These are phyloP conservation scores for Slavum lentiscoides DNA, from an alignment of 2,888 invertebrate genomes.

Conservation along the genomic window DNA sequence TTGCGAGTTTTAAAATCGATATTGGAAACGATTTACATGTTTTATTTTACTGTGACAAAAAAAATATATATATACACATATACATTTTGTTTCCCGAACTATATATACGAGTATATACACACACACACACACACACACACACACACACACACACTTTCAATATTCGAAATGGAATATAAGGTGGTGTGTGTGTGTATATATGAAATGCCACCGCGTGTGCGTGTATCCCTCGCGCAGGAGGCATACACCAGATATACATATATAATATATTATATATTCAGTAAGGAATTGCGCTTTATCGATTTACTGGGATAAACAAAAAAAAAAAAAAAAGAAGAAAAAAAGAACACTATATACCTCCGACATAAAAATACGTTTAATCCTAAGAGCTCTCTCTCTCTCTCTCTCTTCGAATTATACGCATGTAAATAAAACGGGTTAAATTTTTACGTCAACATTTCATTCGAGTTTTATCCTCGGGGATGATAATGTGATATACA, in stretches of 20 bases:
- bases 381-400: background rate
- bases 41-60: background rate
- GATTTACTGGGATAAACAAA: slow-evolving; percentile 10
- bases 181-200: background rate
- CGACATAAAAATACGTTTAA: slow-evolving; percentile 21
- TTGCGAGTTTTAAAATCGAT: slow-evolving; percentile 18
- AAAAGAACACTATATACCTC: slow-evolving; percentile 10
- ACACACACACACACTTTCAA: background rate
- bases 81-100: slow-evolving; percentile 10
- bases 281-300: slow-evolving; percentile 19
- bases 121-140: too few species aligned
- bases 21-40: slow-evolving; percentile 16
- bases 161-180: background rate
- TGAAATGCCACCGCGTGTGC: background rate
- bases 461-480: background rate
- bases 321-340: background rate
- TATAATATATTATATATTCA: background rate
- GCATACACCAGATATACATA: background rate
- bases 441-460: background rate
- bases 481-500: too few species aligned
- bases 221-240: background rate
- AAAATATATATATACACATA: background rate
- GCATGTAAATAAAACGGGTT: slow-evolving; percentile 6
- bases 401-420: too few species aligned
- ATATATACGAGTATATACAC: too few species aligned